Percentiles rank a stretch among this genome's conserved stretches.
Conservation (phyloP, 1,140 invertebrate genomes). For the Leucophenga varia region DNA sequence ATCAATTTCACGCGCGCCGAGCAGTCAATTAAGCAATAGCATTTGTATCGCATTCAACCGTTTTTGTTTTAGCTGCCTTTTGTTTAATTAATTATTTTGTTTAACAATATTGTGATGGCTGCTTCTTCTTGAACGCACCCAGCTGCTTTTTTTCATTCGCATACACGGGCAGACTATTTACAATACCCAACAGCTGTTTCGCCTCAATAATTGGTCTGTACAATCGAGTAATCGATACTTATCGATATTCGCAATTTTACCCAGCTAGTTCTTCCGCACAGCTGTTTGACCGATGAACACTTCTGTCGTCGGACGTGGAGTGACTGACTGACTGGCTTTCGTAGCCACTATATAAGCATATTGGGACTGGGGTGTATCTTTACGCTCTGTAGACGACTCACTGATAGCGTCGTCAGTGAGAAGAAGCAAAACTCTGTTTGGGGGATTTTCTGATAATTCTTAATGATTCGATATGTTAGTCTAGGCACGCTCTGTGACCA, state of each 20-base stretch:
- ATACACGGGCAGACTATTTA: constrained; percentile 19
- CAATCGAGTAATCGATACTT: constrained; percentile 20
- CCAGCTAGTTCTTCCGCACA: constrained; percentile 7
- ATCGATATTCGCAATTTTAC: too few species aligned
- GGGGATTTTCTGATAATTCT: constrained; percentile 37
- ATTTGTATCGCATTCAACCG: too few species aligned
- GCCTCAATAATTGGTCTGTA: constrained; percentile 6
- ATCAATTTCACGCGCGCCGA: too few species aligned
- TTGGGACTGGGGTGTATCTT: constrained; percentile 8
- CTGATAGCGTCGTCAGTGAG: constrained; percentile 17
- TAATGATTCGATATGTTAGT: too few species aligned
- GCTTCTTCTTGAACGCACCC: not conserved
- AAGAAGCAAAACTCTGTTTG: constrained; percentile 5
- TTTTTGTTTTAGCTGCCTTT: constrained; percentile 30
- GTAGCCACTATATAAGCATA: constrained; percentile 27
- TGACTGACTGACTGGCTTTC: constrained; percentile 18
- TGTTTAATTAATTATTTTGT: constrained; percentile 19
- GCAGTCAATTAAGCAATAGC: too few species aligned
- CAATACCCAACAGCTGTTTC: constrained; percentile 21
- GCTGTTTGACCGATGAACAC: constrained; percentile 7
- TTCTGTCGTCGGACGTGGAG: constrained; percentile 16
- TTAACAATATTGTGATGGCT: too few species aligned
- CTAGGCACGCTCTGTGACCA: too few species aligned
- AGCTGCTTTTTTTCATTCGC: constrained; percentile 6
- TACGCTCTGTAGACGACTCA: constrained; percentile 12